phyloP scores from a whole-genome alignment of 2,888 invertebrate genomes.

The Cephus pygmeus region DNA sequence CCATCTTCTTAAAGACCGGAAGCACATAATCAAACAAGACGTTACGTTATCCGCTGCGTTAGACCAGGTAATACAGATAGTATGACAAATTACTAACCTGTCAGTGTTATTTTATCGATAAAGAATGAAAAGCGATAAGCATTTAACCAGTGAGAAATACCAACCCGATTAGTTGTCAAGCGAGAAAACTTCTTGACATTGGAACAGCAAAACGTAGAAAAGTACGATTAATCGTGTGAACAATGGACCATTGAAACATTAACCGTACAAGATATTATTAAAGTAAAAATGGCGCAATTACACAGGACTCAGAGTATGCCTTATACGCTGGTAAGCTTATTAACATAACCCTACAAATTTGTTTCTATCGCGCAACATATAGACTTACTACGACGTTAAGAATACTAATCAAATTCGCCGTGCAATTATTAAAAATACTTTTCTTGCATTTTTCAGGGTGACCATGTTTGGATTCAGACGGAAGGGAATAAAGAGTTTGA shows the following conservation, averaged over 20 bases:
- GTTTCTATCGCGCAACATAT: not conserved
- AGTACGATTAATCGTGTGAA: not conserved
- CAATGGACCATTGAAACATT: not conserved
- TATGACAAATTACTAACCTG: not conserved
- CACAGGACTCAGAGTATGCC: conserved; percentile 10
- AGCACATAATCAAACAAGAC: not conserved
- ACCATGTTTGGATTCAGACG: conserved; percentile 91
- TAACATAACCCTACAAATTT: conserved; percentile 17
- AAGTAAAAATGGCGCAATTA: not conserved
- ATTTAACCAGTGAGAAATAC: not conserved
- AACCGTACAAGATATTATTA: not conserved
- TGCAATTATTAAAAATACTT: not conserved
- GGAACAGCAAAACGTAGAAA: not conserved
- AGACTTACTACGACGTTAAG: not conserved
- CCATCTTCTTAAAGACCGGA: not conserved
- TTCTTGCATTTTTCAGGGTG: conserved; percentile 71
- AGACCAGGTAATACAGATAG: conserved; percentile 4
- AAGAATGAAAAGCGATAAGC: not conserved
- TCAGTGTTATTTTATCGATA: not conserved
- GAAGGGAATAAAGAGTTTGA: conserved; percentile 79
- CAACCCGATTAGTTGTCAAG: not conserved
- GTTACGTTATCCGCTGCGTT: not conserved
- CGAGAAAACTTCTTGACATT: not conserved
- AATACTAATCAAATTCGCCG: not conserved
- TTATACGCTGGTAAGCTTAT: conserved; percentile 18